These are phyloP conservation scores for Anagyrus pseudococci DNA, from an alignment of 2,888 invertebrate species.

Conservation along the genomic window DNA sequence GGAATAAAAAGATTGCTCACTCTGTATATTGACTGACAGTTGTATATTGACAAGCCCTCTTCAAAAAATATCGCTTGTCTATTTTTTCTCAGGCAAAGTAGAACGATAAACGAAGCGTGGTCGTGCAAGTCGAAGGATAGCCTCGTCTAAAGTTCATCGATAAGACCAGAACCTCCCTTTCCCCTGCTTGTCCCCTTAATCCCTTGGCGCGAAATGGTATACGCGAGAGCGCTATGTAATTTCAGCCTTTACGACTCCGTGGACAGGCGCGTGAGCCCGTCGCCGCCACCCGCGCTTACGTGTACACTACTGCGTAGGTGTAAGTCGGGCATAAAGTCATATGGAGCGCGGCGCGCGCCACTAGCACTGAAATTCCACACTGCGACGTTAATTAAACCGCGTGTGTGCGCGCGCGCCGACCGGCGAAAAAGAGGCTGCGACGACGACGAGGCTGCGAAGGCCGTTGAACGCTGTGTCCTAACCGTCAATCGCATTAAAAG, in stretches of 20 bases:
- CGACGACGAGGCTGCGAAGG: not conserved
- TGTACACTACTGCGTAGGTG: no score
- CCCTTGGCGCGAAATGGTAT: slow-evolving; percentile 32
- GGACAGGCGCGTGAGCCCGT: not conserved
- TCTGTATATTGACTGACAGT: no score
- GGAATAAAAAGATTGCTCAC: no score
- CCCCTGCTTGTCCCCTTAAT: no score
- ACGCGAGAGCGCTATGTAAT: slow-evolving; percentile 48
- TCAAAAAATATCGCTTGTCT: no score
- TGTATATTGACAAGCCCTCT: no score
- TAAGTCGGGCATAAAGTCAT: no score
- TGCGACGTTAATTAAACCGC: slow-evolving; percentile 39
- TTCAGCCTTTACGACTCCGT: slow-evolving; percentile 42
- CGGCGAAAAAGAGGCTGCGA: not conserved
- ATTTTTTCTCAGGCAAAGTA: no score
- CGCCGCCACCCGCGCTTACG: not conserved
- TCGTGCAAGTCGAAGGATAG: no score
- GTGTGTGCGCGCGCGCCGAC: not conserved
- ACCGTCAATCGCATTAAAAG: slow-evolving; percentile 20
- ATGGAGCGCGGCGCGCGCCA: slow-evolving; percentile 17
- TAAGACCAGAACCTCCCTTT: no score
- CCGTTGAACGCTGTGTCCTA: not conserved
- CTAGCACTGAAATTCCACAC: slow-evolving; percentile 48
- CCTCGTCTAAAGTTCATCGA: no score
- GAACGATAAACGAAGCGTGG: no score